Evolutionary conservation across 53 echinoderm and acorn worm genomes (phyloP).

Genomic region (Holothuria leucospilota): DNA sequence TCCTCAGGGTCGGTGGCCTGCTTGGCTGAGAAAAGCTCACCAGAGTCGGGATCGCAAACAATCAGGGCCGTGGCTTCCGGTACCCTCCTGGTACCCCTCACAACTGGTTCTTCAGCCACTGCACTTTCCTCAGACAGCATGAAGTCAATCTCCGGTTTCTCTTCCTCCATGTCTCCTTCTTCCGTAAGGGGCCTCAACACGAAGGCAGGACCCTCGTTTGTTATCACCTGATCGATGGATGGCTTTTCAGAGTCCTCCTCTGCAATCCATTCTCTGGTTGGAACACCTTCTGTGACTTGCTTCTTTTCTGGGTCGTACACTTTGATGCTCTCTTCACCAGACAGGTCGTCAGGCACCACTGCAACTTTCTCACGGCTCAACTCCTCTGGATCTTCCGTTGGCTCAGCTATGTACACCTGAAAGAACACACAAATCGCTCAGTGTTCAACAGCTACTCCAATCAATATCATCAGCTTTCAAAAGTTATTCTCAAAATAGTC

Average conservation of each 20-base stretch:
- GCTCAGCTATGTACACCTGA: conserved; percentile 29
- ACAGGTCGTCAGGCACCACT: conserved; percentile 42
- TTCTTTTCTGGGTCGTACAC: conserved; percentile 67
- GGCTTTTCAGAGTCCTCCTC: conserved; percentile 1
- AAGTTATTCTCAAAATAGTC: too few relatives aligned
- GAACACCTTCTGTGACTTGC: conserved; percentile 63
- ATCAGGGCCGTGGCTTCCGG: conserved; percentile 16
- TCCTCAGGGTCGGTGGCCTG: conserved; percentile 39
- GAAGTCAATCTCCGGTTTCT: conserved; percentile 25
- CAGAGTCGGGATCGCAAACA: conserved; percentile 48
- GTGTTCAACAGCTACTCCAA: too few relatives aligned
- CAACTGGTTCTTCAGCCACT: conserved; percentile 32
- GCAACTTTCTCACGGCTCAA: conserved; percentile 54
- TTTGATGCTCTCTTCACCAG: conserved; percentile 31
- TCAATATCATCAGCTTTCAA: too few relatives aligned
- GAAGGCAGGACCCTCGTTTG: conserved; percentile 82
- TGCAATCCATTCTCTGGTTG: conserved; percentile 39
- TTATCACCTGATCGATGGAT: conserved; percentile 60
- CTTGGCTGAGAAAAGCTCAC: conserved; percentile 7
- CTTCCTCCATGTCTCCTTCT: conserved; percentile 47
- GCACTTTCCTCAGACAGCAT: conserved; percentile 17
- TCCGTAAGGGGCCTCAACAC: conserved; percentile 44
- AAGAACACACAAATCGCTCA: too few relatives aligned
- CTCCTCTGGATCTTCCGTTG: conserved; percentile 67
- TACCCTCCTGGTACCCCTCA: conserved; percentile 12